Conservation (phyloP, 2,888 invertebrate species). For the Xanthorhoe spadicearia region DNA sequence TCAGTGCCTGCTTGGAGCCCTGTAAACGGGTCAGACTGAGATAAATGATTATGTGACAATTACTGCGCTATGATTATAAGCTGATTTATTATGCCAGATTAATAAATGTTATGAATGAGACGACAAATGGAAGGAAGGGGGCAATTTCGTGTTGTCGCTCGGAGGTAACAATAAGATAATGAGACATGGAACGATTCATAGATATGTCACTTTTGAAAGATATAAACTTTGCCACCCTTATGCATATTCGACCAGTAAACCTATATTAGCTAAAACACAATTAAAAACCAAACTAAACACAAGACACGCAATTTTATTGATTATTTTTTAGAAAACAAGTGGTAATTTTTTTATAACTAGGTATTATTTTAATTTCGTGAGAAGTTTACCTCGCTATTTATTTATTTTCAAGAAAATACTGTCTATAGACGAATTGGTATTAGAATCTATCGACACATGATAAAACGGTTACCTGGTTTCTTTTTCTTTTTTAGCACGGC, state of each 20-base stretch:
- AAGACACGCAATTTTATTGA: too few species aligned
- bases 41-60: constrained; percentile 20
- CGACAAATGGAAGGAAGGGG: constrained; percentile 19
- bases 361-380: too few species aligned
- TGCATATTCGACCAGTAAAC: too few species aligned
- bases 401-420: too few species aligned
- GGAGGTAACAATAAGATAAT: constrained; percentile 14
- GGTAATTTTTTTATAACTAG: too few species aligned
- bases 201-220: background rate
- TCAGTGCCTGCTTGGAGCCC: constrained; percentile 6
- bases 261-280: too few species aligned
- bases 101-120: constrained; percentile 15
- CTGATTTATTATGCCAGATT: constrained; percentile 19
- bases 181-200: constrained; percentile 3
- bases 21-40: constrained; percentile 19
- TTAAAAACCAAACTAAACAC: too few species aligned
- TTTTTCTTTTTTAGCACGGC: background rate
- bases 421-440: too few species aligned
- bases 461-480: too few species aligned
- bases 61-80: constrained; percentile 18
- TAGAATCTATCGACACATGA: too few species aligned
- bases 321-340: too few species aligned
- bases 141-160: constrained; percentile 12
- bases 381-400: too few species aligned
- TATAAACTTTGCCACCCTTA: background rate